phyloP scores from a whole-genome alignment of 1,140 invertebrate genomes.

The Kradibia gibbosae region DNA sequence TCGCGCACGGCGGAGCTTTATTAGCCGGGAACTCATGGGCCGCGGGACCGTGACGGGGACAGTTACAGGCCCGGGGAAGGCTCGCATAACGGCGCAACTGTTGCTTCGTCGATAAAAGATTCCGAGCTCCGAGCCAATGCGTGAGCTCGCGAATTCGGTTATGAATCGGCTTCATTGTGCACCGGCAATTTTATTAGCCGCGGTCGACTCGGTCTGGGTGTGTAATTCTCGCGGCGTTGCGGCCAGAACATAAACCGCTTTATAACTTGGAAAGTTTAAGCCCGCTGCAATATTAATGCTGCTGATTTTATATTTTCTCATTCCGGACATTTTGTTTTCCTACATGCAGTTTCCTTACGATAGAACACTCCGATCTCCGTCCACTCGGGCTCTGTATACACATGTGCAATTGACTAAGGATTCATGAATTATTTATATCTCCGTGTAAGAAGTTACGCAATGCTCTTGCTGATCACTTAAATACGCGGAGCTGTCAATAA shows the following conservation, averaged over 20 bases:
- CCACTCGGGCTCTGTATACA: too few species aligned
- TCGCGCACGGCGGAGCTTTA: too few species aligned
- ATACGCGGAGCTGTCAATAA: not conserved
- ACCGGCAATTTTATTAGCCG: not conserved
- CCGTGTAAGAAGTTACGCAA: not conserved
- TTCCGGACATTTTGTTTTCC: too few species aligned
- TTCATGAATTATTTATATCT: not conserved
- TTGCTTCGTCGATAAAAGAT: too few species aligned
- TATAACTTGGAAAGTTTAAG: not conserved
- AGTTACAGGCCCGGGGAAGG: too few species aligned
- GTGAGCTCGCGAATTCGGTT: conserved; percentile 2
- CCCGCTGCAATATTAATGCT: too few species aligned
- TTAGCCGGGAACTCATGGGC: too few species aligned
- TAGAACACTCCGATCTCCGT: too few species aligned
- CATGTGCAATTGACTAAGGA: not conserved
- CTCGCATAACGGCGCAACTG: too few species aligned
- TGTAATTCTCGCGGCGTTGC: not conserved
- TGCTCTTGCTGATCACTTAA: not conserved
- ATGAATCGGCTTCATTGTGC: conserved; percentile 1
- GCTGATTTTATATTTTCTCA: too few species aligned
- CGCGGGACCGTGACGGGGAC: not conserved
- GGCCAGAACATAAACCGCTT: not conserved
- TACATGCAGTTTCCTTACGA: too few species aligned
- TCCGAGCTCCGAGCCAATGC: not conserved
- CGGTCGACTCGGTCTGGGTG: not conserved